Percentiles rank a stretch among this genome's conserved stretches.
These are phyloP conservation scores for Labrus mixtus DNA, from an alignment of 2,113 vertebrate genomes.

Conservation along the genomic window DNA sequence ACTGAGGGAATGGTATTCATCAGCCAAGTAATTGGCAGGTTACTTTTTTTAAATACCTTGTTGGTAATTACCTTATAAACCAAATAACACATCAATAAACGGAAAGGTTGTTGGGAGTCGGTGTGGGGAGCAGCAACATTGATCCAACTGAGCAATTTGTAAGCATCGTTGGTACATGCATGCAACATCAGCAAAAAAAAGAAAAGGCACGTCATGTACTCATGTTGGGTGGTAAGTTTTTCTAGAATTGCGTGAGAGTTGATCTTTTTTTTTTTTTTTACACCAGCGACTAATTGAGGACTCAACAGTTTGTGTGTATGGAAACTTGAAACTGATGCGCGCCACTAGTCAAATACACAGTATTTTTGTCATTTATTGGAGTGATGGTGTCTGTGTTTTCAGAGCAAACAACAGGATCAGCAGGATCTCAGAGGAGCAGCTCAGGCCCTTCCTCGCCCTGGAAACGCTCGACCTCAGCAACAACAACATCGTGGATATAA, in stretches of 20 bases:
- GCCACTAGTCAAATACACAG: slow-evolving; percentile 48
- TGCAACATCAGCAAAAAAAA: slow-evolving; percentile 19
- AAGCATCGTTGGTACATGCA: slow-evolving; percentile 20
- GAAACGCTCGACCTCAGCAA: slow-evolving; percentile 95
- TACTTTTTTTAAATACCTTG: slow-evolving; percentile 91
- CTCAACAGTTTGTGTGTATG: slow-evolving; percentile 54
- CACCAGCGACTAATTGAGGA: slow-evolving; percentile 61
- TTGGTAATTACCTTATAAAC: slow-evolving; percentile 97
- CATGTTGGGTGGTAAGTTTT: slow-evolving; percentile 56
- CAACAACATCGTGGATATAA: slow-evolving; percentile 91
- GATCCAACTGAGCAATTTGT: slow-evolving; percentile 60
- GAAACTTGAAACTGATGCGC: slow-evolving; percentile 53
- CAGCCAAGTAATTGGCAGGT: slow-evolving; percentile 94
- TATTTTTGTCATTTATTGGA: slow-evolving; percentile 71
- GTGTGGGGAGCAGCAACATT: slow-evolving; percentile 75
- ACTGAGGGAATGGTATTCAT: slow-evolving; percentile 94
- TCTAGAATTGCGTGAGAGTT: slow-evolving; percentile 27
- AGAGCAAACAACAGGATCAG: slow-evolving; percentile 94
- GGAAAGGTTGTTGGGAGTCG: slow-evolving; percentile 79
- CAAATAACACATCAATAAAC: slow-evolving; percentile 87
- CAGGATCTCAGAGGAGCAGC: slow-evolving; percentile 84
- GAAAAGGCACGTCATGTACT: not conserved
- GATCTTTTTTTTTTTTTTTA: slow-evolving; percentile 60
- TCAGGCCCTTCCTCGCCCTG: slow-evolving; percentile 86
- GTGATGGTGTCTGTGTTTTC: slow-evolving; percentile 79